Evolutionary conservation across 2,888 invertebrate genomes (phyloP), one percentile per base, ranked within the genome.

Genomic region (Drosophila pullipes): DNA sequence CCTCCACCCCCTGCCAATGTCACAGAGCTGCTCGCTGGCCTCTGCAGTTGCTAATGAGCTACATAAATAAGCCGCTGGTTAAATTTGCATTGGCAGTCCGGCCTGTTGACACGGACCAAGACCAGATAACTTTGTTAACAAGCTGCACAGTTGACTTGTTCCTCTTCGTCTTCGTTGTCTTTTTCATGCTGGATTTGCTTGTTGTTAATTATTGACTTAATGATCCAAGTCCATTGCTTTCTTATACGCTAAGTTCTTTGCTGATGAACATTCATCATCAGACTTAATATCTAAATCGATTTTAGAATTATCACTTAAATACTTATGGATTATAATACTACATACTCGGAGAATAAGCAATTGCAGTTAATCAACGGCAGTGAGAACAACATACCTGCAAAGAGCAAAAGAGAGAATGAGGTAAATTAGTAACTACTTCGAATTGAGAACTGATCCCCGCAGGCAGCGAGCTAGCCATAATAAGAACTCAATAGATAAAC

Each of bases 1-100:
- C 22, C 44, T 6, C 1, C 1, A 52, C 2, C 55, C 10, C 10
- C 28, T 31, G 33, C 25, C 33, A 39, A 22, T 35, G 39, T 28
- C 54, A 9, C 2, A 0, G 4, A 28, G 16, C 49, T 49, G 13
- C n/a, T n/a, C 47, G 33, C 22, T 9, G 28, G 49, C 28, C 49
- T 10, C 37, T 50, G 11, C 33, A 54, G 52, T 71, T 69, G 89
- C 78, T 87, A 87, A 87, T 87, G 85, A 86, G 80, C 74, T 82
- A 65, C 76, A 86, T 89, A 87, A 87, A 87, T 83, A 86, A 78
- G 82, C 77, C 72, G 35, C 66, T 54, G 74, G 68, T 66, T 86
- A 87, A 87, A 87, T 87, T 87, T 88, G 89, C 87, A 88, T 88
- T 78, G 73, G 61, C 76, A 64, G 68, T 63, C 69, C 4, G 68